Percentiles rank a stretch among this genome's conserved stretches.
These are phyloP conservation scores for Athripsodes cinereus DNA, from an alignment of 2,888 invertebrate genomes.

Conservation along the genomic window DNA sequence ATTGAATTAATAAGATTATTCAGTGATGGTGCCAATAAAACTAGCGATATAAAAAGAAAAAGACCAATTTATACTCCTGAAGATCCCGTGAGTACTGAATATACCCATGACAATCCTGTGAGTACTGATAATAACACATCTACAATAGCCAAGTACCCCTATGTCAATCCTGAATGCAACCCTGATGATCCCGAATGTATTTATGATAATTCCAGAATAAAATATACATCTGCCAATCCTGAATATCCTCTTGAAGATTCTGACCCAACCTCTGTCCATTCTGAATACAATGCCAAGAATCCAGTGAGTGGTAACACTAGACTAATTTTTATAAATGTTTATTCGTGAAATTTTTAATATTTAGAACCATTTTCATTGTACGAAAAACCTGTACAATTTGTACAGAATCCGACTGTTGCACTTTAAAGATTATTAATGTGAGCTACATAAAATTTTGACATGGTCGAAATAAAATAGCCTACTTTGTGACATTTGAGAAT, in stretches of 20 bases:
- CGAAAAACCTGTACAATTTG: no score
- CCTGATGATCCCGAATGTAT: no score
- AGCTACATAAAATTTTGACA: no score
- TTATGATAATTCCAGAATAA: no score
- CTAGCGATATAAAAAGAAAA: neutral
- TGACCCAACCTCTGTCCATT: neutral
- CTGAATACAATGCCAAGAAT: neutral
- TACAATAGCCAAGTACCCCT: neutral
- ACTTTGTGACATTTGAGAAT: no score
- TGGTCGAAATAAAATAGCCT: no score
- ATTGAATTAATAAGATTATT: neutral
- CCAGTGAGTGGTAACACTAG: slow-evolving; percentile 4
- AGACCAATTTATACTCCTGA: slow-evolving; percentile 22
- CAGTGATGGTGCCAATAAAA: slow-evolving; percentile 1
- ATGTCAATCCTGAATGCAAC: no score
- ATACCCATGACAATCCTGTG: neutral
- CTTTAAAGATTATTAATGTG: no score
- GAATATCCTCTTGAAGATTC: neutral
- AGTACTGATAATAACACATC: neutral
- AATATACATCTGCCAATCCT: neutral
- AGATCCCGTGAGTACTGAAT: slow-evolving; percentile 12
- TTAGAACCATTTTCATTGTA: no score
- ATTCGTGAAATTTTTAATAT: no score
- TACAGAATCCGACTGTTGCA: no score
- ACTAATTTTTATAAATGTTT: no score